Evolutionary conservation across 2,113 vertebrate genomes (phyloP).

Genomic region (Pitta sordida): DNA sequence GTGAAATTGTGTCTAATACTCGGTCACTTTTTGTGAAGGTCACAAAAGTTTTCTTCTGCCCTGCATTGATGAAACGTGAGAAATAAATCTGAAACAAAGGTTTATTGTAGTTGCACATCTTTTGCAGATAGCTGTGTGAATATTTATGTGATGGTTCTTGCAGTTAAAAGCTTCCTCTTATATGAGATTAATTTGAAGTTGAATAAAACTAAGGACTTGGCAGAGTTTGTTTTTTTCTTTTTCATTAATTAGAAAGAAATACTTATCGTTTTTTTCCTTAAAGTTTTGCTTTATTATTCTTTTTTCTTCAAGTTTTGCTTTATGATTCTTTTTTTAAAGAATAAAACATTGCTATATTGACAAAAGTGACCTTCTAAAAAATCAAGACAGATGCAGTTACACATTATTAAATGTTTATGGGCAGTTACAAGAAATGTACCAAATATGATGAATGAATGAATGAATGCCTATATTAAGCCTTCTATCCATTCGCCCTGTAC

Average conservation of each 20-base stretch:
- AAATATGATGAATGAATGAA: not conserved
- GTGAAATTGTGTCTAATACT: not conserved
- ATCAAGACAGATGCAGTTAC: not conserved
- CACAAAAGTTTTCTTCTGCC: not conserved
- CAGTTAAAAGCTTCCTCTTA: not conserved
- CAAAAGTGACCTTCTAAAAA: not conserved
- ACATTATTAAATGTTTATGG: not conserved
- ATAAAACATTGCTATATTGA: not conserved
- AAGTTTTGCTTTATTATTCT: no score
- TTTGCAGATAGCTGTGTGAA: not conserved
- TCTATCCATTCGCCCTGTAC: not conserved
- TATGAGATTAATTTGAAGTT: not conserved
- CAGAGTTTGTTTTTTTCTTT: not conserved
- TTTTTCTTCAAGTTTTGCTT: not conserved
- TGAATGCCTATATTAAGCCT: not conserved
- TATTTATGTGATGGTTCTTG: not conserved
- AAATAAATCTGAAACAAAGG: not conserved
- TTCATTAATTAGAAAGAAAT: not conserved
- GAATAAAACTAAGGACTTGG: not conserved
- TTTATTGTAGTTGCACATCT: not conserved
- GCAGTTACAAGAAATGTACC: not conserved
- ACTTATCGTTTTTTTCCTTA: no score
- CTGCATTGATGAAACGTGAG: not conserved
- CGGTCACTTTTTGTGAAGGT: not conserved
- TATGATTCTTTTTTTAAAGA: not conserved